Conservation (phyloP, 2,797 vertebrate species). For the Tauraco hartlaubi region DNA sequence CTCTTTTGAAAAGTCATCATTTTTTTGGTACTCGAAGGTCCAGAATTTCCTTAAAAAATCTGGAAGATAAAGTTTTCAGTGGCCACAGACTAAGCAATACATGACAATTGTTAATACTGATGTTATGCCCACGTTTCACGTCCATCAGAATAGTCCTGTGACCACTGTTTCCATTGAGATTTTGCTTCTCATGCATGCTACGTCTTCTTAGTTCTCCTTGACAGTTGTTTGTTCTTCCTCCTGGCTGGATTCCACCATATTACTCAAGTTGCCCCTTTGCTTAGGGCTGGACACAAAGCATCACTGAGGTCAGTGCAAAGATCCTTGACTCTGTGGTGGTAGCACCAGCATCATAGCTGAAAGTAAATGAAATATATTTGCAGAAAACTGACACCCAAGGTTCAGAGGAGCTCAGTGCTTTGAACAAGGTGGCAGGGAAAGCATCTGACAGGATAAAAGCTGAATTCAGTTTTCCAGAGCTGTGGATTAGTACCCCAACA, state of each 20-base stretch:
- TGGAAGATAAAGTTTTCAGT: background rate
- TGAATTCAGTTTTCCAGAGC: background rate
- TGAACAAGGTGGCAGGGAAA: background rate
- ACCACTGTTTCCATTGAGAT: rapidly evolving
- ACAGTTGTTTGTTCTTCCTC: background rate
- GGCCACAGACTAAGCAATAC: background rate
- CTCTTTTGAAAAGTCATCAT: background rate
- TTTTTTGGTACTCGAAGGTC: background rate
- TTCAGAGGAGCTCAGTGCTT: background rate
- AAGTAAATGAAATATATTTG: background rate
- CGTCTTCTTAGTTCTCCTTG: background rate
- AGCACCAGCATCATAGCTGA: background rate
- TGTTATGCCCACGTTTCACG: background rate
- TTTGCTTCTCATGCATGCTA: background rate
- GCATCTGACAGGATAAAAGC: background rate
- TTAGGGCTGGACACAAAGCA: background rate
- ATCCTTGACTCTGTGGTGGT: background rate
- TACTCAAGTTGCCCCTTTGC: background rate
- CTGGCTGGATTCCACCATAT: background rate
- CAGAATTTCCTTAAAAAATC: background rate
- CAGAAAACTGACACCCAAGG: background rate
- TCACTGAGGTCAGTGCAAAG: background rate
- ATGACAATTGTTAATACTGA: background rate
- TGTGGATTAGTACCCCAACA: background rate
- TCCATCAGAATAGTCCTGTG: background rate